Evolutionary conservation across 2,888 invertebrate genomes (phyloP).

Genomic region (Globia sparganii): DNA sequence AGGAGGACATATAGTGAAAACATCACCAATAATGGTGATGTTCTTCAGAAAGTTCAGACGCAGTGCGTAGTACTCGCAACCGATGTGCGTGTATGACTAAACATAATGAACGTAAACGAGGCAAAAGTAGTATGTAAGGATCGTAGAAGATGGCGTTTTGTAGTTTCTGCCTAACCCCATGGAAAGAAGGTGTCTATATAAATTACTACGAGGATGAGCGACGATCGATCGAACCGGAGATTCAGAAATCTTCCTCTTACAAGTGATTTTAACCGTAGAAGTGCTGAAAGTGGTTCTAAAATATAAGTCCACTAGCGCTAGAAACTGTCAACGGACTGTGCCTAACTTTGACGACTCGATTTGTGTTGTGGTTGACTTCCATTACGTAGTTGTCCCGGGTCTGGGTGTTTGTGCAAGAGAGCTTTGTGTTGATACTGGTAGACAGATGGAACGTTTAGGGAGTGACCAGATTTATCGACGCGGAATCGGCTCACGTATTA

Average conservation of each 20-base stretch:
- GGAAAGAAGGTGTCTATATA: no score
- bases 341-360: slow-evolving; percentile 7
- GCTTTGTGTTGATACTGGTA: not conserved
- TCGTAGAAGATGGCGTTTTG: no score
- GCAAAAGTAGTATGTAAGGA: no score
- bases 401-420: slow-evolving; percentile 8
- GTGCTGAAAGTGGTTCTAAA: not conserved
- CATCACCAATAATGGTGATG: no score
- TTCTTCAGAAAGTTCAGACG: no score
- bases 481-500: not conserved
- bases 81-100: no score
- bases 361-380: slow-evolving; percentile 21
- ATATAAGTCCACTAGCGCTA: not conserved
- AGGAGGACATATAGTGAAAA: no score
- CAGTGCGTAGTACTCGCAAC: no score
- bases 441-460: not conserved
- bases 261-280: not conserved
- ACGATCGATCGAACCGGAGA: not conserved
- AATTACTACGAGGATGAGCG: not conserved
- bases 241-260: not conserved
- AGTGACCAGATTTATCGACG: not conserved
- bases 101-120: no score
- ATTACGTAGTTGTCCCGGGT: slow-evolving; percentile 6
- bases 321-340: not conserved
- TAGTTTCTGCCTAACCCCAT: no score